These are phyloP conservation scores for Gerris lacustris DNA, from an alignment of 2,888 invertebrate genomes.

Conservation along the genomic window DNA sequence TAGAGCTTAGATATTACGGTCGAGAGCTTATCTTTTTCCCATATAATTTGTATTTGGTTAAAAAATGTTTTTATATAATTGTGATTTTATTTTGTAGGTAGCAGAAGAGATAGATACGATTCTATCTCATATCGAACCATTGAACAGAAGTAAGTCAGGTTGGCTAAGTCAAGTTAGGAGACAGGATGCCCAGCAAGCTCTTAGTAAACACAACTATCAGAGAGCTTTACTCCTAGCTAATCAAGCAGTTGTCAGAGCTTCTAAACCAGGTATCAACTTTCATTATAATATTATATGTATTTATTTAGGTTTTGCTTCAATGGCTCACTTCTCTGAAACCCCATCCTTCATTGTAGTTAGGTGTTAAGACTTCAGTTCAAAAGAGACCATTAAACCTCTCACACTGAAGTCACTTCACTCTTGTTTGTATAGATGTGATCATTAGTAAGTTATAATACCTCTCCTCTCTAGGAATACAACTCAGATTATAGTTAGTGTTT, in stretches of 20 bases:
- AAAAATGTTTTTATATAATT: no score
- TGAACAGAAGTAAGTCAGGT: conserved; percentile 54
- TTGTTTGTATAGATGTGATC: no score
- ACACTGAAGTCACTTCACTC: no score
- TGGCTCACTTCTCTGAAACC: not conserved
- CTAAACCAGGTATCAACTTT: conserved; percentile 25
- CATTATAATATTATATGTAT: not conserved
- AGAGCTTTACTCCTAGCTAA: conserved; percentile 53
- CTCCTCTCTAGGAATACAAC: no score
- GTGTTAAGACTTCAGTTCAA: no score
- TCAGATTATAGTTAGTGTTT: no score
- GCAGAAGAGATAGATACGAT: not conserved
- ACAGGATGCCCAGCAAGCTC: conserved; percentile 39
- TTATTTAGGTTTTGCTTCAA: not conserved
- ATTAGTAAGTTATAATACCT: no score
- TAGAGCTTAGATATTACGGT: no score
- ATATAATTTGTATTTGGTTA: no score
- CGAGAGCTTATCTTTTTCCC: no score
- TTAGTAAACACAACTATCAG: conserved; percentile 40
- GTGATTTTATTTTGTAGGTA: not conserved
- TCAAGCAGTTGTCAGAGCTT: conserved; percentile 62
- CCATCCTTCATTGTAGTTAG: not conserved
- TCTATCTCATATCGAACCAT: conserved; percentile 46
- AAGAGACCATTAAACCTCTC: no score
- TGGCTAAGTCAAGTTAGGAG: conserved; percentile 48